Conservation (phyloP, 2,888 invertebrate species). For the Marronus borbonicus region DNA sequence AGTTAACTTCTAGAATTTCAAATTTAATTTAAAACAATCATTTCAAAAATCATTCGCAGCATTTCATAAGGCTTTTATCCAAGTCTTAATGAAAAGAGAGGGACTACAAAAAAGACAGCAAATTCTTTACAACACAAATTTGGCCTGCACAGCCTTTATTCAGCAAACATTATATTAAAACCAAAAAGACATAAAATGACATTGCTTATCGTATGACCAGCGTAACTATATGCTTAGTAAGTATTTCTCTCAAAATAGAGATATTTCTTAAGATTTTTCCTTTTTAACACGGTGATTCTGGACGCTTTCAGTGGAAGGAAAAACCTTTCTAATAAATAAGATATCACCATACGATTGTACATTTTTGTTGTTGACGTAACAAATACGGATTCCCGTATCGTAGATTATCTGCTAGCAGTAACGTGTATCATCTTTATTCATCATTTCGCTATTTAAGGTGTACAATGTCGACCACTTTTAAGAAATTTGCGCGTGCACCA, state of each 20-base stretch:
- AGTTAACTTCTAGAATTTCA: no score
- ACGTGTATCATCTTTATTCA: neutral
- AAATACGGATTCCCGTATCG: neutral
- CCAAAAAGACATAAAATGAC: neutral
- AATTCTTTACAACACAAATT: no score
- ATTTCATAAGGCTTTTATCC: no score
- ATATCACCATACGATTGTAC: neutral
- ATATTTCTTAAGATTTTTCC: neutral
- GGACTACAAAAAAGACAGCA: no score
- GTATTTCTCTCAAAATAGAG: neutral
- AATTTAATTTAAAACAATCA: no score
- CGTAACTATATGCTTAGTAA: neutral
- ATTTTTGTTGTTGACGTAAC: neutral
- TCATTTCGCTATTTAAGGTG: neutral
- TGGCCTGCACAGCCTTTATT: no score
- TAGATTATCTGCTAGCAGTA: neutral
- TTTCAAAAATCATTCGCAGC: no score
- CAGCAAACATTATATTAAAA: neutral
- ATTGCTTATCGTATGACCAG: slow-evolving; percentile 6
- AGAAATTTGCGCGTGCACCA: neutral
- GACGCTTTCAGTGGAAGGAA: no score
- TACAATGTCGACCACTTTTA: neutral
- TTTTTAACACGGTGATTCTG: neutral
- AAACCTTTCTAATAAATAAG: neutral
- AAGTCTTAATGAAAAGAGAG: no score